Conservation (phyloP, 2,888 invertebrate species). For the Amphipoea lucens region DNA sequence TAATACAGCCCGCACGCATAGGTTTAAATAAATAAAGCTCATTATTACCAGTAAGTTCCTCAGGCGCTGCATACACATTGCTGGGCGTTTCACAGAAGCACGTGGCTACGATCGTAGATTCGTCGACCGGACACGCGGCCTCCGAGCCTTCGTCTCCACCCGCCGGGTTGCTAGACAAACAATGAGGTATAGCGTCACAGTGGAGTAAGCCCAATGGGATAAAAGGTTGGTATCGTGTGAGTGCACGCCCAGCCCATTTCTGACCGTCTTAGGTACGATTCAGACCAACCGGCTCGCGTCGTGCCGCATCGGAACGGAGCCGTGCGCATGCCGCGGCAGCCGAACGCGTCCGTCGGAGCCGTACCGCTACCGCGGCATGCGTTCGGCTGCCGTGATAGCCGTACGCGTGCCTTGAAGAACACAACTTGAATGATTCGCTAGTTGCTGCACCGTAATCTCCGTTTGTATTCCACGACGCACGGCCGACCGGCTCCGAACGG, state of each 20-base stretch:
- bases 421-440: no score
- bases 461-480: no score
- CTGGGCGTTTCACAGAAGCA: conserved; percentile 81
- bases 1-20: no score
- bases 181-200: background rate
- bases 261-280: background rate
- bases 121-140: conserved; percentile 80
- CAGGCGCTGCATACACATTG: conserved; percentile 80
- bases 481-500: no score
- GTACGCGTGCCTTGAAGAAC: no score
- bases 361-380: no score
- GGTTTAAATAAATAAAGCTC: background rate
- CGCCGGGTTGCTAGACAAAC: conserved; percentile 74
- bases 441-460: no score
- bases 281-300: no score
- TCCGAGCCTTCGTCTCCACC: conserved; percentile 82
- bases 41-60: conserved; percentile 78
- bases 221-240: background rate
- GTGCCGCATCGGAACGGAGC: no score
- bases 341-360: no score
- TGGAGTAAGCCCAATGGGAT: background rate
- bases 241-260: background rate
- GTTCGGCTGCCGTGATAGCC: no score
- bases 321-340: no score
- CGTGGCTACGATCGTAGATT: conserved; percentile 75